These are phyloP conservation scores for Cottus gobio DNA, from an alignment of 2,113 vertebrate genomes.

Conservation along the genomic window DNA sequence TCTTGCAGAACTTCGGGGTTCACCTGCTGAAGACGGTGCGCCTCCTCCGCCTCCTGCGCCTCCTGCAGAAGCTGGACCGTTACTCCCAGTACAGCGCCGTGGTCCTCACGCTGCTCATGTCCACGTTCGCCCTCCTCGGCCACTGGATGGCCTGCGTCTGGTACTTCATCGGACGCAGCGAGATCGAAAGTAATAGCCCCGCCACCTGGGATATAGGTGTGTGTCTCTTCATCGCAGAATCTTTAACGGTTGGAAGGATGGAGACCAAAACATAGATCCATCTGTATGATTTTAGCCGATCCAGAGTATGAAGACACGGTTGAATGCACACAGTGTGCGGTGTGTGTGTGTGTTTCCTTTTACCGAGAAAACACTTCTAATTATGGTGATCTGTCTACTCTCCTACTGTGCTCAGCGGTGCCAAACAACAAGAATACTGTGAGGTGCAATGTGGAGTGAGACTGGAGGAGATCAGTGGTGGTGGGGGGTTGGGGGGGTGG, in stretches of 20 bases:
- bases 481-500: neutral
- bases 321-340: neutral
- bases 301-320: slow-evolving; percentile 4
- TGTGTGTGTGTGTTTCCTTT: slow-evolving; percentile 21
- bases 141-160: slow-evolving; percentile 89
- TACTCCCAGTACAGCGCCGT: slow-evolving; percentile 89
- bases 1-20: slow-evolving; percentile 85
- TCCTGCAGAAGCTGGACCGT: slow-evolving; percentile 87
- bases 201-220: slow-evolving; percentile 85
- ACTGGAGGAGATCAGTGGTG: neutral
- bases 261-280: neutral
- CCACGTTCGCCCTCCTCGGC: slow-evolving; percentile 85
- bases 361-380: slow-evolving; percentile 63
- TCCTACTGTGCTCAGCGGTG: slow-evolving; percentile 41
- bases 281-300: neutral
- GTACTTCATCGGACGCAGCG: slow-evolving; percentile 86
- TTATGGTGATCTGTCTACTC: slow-evolving; percentile 46
- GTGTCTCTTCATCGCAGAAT: slow-evolving; percentile 1
- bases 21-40: slow-evolving; percentile 88
- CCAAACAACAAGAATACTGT: slow-evolving; percentile 50
- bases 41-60: slow-evolving; percentile 83
- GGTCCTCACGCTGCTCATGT: slow-evolving; percentile 88
- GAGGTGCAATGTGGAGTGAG: slow-evolving; percentile 12
- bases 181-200: slow-evolving; percentile 83
- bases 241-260: neutral